A percentile compares a stretch with the other conserved stretches of the same genome.
Evolutionary conservation across 1,140 invertebrate species (phyloP).

Genomic region (Pseudomyrmex gracilis): DNA sequence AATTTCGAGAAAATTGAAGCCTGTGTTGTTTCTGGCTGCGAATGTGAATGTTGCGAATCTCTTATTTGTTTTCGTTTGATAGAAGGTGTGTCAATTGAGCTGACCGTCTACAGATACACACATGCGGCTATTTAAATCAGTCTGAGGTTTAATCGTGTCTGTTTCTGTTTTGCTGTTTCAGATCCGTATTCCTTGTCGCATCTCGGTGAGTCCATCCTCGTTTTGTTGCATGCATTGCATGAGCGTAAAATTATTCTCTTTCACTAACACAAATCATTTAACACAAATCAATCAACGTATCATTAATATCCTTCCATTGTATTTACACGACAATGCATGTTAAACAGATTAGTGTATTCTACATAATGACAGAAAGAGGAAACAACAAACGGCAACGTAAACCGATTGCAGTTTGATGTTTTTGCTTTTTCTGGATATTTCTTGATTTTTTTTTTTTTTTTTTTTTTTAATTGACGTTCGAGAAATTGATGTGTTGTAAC

Average conservation of each 20-base stretch:
- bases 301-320: background rate
- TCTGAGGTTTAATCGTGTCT: conserved; percentile 37
- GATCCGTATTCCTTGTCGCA: conserved; percentile 84
- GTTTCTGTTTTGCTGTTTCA: conserved; percentile 82
- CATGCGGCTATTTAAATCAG: conserved; percentile 5
- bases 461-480: background rate
- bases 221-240: conserved; percentile 43
- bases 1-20: too few species aligned
- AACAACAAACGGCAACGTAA: conserved; percentile 17
- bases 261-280: background rate
- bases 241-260: background rate
- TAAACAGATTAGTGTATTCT: too few species aligned
- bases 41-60: too few species aligned
- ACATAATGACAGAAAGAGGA: conserved; percentile 14
- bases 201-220: conserved; percentile 82
- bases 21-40: too few species aligned
- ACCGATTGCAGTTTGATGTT: background rate
- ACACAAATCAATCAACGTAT: conserved; percentile 5
- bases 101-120: background rate
- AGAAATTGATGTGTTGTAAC: conserved; percentile 2
- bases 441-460: background rate
- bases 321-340: background rate
- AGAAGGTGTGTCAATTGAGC: conserved; percentile 39
- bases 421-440: conserved; percentile 1
- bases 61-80: background rate